phyloP scores from a whole-genome alignment of 2,888 invertebrate species.

The Eupithecia insigniata region DNA sequence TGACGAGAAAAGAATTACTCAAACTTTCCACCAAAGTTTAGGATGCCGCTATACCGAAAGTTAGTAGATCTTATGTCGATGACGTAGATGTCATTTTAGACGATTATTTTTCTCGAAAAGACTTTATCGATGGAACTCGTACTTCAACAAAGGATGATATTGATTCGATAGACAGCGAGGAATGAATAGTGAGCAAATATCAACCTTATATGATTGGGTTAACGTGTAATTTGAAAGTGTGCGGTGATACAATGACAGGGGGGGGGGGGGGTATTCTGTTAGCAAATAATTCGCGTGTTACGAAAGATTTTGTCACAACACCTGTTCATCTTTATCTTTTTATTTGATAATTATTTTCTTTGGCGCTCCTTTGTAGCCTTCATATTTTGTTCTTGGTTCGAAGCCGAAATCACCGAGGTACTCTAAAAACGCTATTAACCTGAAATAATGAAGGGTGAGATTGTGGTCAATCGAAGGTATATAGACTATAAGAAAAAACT shows the following conservation, averaged over 20 bases:
- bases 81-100: slow-evolving; percentile 42
- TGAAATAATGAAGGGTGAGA: too few relatives aligned
- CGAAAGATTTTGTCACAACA: slow-evolving; percentile 41
- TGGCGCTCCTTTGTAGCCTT: background rate
- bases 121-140: slow-evolving; percentile 44
- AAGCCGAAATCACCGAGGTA: too few relatives aligned
- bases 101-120: slow-evolving; percentile 18
- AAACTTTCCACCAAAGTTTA: slow-evolving; percentile 38
- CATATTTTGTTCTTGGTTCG: background rate
- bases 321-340: slow-evolving; percentile 8
- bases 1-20: slow-evolving; percentile 47
- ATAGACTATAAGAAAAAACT: too few relatives aligned
- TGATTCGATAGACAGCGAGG: slow-evolving; percentile 45
- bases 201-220: slow-evolving; percentile 16
- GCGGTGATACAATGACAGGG: slow-evolving; percentile 46
- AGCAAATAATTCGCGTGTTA: slow-evolving; percentile 44
- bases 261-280: slow-evolving; percentile 48
- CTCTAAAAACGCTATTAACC: background rate
- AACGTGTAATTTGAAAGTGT: slow-evolving; percentile 29
- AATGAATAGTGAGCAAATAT: slow-evolving; percentile 29
- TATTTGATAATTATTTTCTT: slow-evolving; percentile 7
- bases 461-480: too few relatives aligned
- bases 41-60: slow-evolving; percentile 19
- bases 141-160: slow-evolving; percentile 47
- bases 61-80: slow-evolving; percentile 24